phyloP scores from a whole-genome alignment of 2,888 invertebrate species.

The Ophion slaviceki region DNA sequence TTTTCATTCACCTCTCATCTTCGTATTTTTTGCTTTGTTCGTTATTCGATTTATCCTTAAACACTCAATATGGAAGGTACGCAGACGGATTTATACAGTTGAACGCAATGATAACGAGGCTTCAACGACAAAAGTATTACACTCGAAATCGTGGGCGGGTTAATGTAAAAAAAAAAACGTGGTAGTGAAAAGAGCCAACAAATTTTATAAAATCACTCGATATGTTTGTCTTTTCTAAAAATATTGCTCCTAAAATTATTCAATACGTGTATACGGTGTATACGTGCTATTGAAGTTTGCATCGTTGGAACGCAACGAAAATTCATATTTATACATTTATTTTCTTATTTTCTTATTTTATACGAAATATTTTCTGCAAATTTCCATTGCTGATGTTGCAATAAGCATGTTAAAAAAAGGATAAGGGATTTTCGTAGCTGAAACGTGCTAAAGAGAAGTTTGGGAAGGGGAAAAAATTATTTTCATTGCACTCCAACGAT shows the following conservation, averaged over 20 bases:
- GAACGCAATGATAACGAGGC: conserved; percentile 44
- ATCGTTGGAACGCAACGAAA: no score
- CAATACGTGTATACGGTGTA: conserved; percentile 44
- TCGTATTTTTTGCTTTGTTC: not conserved
- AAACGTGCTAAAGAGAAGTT: no score
- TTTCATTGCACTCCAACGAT: no score
- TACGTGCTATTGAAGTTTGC: no score
- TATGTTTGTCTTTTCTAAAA: conserved; percentile 51
- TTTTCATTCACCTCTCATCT: conserved; percentile 1
- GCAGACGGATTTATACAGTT: conserved; percentile 58
- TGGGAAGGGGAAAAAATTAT: no score
- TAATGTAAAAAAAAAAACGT: conserved; percentile 35
- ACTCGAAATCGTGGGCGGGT: conserved; percentile 20
- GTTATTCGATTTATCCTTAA: conserved; percentile 37
- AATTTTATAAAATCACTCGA: conserved; percentile 52
- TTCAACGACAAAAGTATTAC: conserved; percentile 19
- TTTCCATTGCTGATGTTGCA: no score
- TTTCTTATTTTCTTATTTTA: no score
- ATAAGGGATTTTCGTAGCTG: no score
- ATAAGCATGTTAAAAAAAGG: no score
- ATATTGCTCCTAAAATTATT: conserved; percentile 53
- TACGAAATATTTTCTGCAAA: no score
- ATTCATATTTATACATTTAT: no score
- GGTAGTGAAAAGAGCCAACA: conserved; percentile 29
- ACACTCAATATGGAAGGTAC: conserved; percentile 60